Evolutionary conservation across 2,113 vertebrate species (phyloP).

Genomic region (Anser brachyrhynchus): DNA sequence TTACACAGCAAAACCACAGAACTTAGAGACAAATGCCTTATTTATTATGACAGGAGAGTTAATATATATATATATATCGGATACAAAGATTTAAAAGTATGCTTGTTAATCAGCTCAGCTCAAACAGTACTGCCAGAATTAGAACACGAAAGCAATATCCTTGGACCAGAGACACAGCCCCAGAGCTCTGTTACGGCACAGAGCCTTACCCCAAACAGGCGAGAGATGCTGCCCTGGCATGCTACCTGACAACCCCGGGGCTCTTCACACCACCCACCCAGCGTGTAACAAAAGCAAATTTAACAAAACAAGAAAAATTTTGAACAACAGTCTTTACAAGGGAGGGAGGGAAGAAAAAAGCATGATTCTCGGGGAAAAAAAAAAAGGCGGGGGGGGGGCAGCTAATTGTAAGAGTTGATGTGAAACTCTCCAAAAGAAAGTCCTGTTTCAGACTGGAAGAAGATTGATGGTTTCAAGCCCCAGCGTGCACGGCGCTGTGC

Average conservation of each 20-base stretch:
- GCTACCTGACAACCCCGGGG: neutral
- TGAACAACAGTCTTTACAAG: neutral
- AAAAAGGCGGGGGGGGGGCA: neutral
- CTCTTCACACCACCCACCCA: neutral
- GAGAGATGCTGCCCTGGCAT: neutral
- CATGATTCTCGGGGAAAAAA: neutral
- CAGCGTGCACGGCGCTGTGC: neutral
- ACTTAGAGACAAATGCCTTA: neutral
- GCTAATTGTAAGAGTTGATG: neutral
- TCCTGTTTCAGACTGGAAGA: neutral
- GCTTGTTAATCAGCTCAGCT: neutral
- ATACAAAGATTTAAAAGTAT: neutral
- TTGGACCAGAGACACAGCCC: neutral
- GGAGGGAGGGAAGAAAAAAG: neutral
- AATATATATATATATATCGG: too few relatives aligned
- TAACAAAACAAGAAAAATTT: neutral
- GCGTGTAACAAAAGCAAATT: neutral
- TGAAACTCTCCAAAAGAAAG: neutral
- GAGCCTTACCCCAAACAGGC: fast-evolving
- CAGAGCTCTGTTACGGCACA: neutral
- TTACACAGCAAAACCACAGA: neutral
- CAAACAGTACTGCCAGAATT: neutral
- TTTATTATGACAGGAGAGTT: neutral
- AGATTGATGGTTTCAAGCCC: neutral
- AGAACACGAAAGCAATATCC: neutral